phyloP scores from a whole-genome alignment of 2,888 invertebrate species.

The Rutpela maculata region DNA sequence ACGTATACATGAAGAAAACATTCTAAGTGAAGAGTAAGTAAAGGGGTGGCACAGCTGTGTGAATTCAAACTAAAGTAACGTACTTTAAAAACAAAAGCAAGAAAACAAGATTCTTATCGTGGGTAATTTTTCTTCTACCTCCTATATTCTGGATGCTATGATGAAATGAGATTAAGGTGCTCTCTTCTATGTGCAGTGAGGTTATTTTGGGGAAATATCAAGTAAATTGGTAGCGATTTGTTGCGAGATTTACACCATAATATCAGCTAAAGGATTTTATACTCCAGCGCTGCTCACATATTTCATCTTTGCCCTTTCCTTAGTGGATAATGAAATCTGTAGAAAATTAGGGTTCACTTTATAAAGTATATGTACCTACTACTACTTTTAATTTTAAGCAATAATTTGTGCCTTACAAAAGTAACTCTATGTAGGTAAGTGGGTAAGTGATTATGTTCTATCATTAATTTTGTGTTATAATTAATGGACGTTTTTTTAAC shows the following conservation, averaged over 20 bases:
- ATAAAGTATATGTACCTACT: slow-evolving; percentile 1
- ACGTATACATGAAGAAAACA: slow-evolving; percentile 38
- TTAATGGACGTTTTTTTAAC: no score
- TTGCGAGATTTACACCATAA: slow-evolving; percentile 54
- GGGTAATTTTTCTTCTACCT: slow-evolving; percentile 44
- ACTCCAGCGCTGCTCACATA: slow-evolving; percentile 26
- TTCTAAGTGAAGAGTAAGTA: slow-evolving; percentile 46
- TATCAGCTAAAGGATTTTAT: slow-evolving; percentile 51
- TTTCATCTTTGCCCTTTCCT: slow-evolving; percentile 25
- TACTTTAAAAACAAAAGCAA: slow-evolving; percentile 66
- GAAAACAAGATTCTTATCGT: slow-evolving; percentile 63
- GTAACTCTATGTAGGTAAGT: background rate
- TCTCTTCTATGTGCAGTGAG: slow-evolving; percentile 37
- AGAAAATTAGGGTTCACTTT: slow-evolving; percentile 23
- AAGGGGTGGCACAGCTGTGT: slow-evolving; percentile 51
- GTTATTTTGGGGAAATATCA: slow-evolving; percentile 55
- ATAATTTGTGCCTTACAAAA: background rate
- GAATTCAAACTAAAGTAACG: slow-evolving; percentile 38
- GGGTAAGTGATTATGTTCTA: background rate
- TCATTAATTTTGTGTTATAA: no score
- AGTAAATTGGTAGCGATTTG: slow-evolving; percentile 62
- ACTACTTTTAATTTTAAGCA: background rate
- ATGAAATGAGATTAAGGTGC: slow-evolving; percentile 56
- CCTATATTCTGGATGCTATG: slow-evolving; percentile 26
- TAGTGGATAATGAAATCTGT: slow-evolving; percentile 15